These are phyloP conservation scores for Tragelaphus imberbis DNA, from an alignment of 2,113 vertebrate genomes.

Conservation along the genomic window DNA sequence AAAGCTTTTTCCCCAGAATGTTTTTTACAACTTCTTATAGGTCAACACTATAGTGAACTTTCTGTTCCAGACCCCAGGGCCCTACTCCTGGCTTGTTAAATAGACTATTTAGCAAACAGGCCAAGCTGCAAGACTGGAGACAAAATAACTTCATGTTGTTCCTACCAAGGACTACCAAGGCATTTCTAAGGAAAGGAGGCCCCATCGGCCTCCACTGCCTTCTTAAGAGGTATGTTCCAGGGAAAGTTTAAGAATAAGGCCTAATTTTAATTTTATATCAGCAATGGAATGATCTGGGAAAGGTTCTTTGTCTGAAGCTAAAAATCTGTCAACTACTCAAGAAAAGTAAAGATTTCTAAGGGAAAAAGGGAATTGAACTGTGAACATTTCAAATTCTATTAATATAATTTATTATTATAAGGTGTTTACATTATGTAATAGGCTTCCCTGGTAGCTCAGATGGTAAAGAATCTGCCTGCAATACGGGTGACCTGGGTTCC, in stretches of 20 bases:
- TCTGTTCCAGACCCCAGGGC: not conserved
- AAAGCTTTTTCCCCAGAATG: not conserved
- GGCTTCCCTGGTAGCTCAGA: not conserved
- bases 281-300: not conserved
- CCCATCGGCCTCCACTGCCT: too few species aligned
- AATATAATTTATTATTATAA: not conserved
- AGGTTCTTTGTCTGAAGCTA: not conserved
- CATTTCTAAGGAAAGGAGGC: not conserved
- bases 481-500: fast-evolving
- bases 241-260: not conserved
- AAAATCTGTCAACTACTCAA: not conserved
- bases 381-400: not conserved
- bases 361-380: not conserved
- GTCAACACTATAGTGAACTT: not conserved
- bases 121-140: not conserved
- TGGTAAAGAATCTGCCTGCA: not conserved
- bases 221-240: not conserved
- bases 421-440: not conserved
- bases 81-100: not conserved
- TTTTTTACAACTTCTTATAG: not conserved
- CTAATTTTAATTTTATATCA: not conserved
- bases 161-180: not conserved
- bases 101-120: not conserved
- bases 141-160: not conserved
- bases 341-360: not conserved